Evolutionary conservation across 2,888 invertebrate species (phyloP).

Genomic region (Suillia variegata): DNA sequence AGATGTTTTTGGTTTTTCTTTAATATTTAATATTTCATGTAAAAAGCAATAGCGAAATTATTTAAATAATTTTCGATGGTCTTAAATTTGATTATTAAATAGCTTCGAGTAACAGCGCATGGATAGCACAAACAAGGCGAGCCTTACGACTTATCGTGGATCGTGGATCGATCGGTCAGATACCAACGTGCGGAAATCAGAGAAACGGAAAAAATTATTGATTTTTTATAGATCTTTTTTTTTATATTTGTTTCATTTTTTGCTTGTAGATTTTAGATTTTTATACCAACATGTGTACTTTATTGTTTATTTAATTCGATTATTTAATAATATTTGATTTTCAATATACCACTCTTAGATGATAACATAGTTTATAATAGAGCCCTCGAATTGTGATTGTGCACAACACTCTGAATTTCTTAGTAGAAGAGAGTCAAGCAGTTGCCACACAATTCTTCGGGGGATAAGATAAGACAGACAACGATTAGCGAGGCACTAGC

Average conservation of each 20-base stretch:
- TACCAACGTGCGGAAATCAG: too few species aligned
- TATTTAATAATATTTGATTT: not conserved
- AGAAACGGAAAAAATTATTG: too few species aligned
- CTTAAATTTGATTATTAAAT: not conserved
- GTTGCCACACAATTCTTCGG: not conserved
- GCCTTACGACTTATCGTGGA: not conserved
- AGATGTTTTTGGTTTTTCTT: too few species aligned
- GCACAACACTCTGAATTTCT: not conserved
- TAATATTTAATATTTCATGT: too few species aligned
- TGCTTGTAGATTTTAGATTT: not conserved
- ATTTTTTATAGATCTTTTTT: too few species aligned
- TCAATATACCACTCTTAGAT: not conserved
- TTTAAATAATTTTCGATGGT: not conserved
- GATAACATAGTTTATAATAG: not conserved
- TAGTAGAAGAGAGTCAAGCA: not conserved
- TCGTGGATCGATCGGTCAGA: not conserved
- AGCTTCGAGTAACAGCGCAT: not conserved
- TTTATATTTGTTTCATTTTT: not conserved
- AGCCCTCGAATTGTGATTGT: not conserved
- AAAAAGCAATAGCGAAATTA: slow-evolving; percentile 1
- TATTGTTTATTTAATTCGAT: too few species aligned
- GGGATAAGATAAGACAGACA: too few species aligned
- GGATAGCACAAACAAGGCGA: not conserved
- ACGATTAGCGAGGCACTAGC: too few species aligned
- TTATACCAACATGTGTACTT: too few species aligned